Conservation (phyloP, 2,797 vertebrate genomes). For the Lophius americanus region DNA sequence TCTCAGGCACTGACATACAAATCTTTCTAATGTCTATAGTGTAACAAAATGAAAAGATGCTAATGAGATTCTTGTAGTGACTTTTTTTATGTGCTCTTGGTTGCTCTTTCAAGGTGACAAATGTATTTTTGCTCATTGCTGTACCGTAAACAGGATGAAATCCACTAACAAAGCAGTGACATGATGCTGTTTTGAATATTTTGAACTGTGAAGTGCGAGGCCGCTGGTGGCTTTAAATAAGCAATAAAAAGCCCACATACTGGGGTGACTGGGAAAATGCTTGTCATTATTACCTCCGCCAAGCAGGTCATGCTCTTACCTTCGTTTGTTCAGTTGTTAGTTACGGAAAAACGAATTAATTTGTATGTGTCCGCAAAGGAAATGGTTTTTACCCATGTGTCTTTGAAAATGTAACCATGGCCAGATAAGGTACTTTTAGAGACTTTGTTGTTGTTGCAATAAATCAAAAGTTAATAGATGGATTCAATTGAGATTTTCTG, state of each 20-base stretch:
- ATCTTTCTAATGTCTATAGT: conserved; percentile 21
- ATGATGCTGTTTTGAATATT: conserved; percentile 30
- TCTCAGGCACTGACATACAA: conserved; percentile 65
- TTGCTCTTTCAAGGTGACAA: conserved; percentile 38
- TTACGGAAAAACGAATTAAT: no score
- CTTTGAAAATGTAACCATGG: no score
- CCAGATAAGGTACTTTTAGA: no score
- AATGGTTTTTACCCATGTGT: no score
- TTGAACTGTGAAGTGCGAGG: conserved; percentile 69
- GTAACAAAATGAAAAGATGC: conserved; percentile 49
- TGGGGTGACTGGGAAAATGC: conserved; percentile 42
- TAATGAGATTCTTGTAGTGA: conserved; percentile 53
- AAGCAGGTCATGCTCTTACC: background rate
- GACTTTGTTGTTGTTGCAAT: no score
- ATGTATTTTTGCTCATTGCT: conserved; percentile 43
- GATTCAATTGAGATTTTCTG: no score
- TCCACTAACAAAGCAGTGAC: conserved; percentile 42
- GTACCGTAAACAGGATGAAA: conserved; percentile 51
- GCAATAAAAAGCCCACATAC: conserved; percentile 74
- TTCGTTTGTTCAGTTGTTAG: background rate
- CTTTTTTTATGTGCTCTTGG: conserved; percentile 54
- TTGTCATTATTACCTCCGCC: conserved; percentile 6
- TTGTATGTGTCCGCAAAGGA: background rate
- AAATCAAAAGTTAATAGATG: no score
- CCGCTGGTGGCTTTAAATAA: conserved; percentile 77